A percentile compares a stretch with the other conserved stretches of the same genome.
Evolutionary conservation across 2,888 invertebrate species (phyloP).

Genomic region (Melikaiella ostensackeni): DNA sequence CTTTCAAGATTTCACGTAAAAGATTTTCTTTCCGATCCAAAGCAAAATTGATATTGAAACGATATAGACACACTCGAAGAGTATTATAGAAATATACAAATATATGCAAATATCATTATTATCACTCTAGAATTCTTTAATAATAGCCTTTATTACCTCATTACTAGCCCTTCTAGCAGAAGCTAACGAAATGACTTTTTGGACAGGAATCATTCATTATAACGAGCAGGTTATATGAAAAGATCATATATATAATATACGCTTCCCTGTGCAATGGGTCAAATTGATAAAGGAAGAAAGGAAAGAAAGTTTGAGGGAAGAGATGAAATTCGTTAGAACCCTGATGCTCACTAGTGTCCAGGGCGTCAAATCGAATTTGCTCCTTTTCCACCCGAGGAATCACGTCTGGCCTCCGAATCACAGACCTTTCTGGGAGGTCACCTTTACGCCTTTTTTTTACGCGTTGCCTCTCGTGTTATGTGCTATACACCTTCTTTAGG

Average conservation of each 20-base stretch:
- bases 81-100: no score
- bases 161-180: not conserved
- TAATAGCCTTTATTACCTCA: not conserved
- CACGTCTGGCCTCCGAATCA: slow-evolving; percentile 62
- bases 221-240: slow-evolving; percentile 4
- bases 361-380: slow-evolving; percentile 67
- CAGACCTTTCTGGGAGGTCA: slow-evolving; percentile 41
- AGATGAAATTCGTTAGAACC: slow-evolving; percentile 58
- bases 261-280: slow-evolving; percentile 23
- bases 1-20: no score
- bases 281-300: slow-evolving; percentile 33
- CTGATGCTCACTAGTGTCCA: slow-evolving; percentile 46
- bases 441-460: slow-evolving; percentile 40
- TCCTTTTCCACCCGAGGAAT: slow-evolving; percentile 48
- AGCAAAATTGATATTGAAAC: no score
- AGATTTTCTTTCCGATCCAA: no score
- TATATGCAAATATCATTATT: not conserved
- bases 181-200: not conserved
- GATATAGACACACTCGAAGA: no score
- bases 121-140: not conserved
- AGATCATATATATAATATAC: not conserved
- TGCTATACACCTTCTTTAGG: slow-evolving; percentile 35
- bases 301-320: slow-evolving; percentile 36
- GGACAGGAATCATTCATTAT: not conserved
- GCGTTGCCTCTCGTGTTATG: slow-evolving; percentile 5